Evolutionary conservation across 2,888 invertebrate genomes (phyloP), one percentile per base, ranked within the genome.

Genomic region (Trileptium ribeirensis): DNA sequence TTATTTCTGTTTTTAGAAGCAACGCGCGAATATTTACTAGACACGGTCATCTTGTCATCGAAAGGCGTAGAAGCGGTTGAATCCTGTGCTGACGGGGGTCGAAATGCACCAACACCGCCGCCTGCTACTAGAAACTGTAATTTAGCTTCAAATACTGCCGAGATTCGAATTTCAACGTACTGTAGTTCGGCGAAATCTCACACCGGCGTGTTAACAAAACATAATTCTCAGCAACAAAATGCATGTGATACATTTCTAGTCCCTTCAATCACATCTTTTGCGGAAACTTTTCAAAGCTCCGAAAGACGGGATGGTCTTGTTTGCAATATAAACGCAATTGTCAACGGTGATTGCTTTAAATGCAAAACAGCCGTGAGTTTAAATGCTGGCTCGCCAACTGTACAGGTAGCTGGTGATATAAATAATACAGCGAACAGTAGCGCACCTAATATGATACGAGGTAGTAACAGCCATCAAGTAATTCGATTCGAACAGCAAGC

Each of bases 1-100:
- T 86, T 64, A 24, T n/a, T 64, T 64, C n/a, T 64, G 19, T 19
- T 64, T 64, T n/a, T 64, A 64, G 64, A 64, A 19, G n/a, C 19
- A 24, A n/a, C 19, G 19, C n/a, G n/a, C n/a, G 64, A 70, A 31
- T 70, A 70, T 70, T 36, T 70, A 31, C 37, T 70, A 15, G 74
- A 70, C 19, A 15, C 34, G 34, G 74, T 70, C 8, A 70, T 70
- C 8, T 19, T 70, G 8, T 34, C 74, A 31, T 70, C 74, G 74
- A 31, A 70, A 8, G 74, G 74, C 33, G 8, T 70, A 15, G 19
- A 31, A 15, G 37, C 74, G 34, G 37, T 70, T 15, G 74, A 70
- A 70, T 34, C 33, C 8, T 70, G 74, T 70, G 74, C 8, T 15
- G 24, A 51, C 8, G 8, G 51, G 8, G 24, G 51, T 51, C 24